A percentile compares a stretch with the other conserved stretches of the same genome.
Conservation (phyloP, 1,140 invertebrate species). For the Macrobrachium rosenbergii region DNA sequence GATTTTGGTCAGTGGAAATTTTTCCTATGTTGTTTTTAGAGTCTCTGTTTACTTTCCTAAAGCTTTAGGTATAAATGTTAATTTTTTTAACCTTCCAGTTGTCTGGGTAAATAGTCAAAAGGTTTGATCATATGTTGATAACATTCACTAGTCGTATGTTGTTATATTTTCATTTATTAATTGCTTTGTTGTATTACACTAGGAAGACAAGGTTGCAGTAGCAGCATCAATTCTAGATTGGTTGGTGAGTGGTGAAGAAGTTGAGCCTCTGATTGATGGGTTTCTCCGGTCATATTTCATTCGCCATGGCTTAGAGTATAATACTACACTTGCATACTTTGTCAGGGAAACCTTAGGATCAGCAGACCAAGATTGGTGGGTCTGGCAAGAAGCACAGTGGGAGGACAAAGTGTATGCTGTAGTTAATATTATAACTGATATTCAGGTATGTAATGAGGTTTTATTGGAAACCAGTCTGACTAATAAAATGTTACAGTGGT, state of each 20-base stretch:
- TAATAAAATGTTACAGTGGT: not conserved
- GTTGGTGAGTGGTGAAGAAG: slow-evolving; percentile 63
- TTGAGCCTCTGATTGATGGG: slow-evolving; percentile 42
- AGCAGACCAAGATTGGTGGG: slow-evolving; percentile 56
- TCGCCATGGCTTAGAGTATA: slow-evolving; percentile 33
- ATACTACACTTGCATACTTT: slow-evolving; percentile 52
- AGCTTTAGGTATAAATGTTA: not conserved
- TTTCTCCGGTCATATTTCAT: slow-evolving; percentile 51
- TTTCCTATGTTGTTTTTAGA: too few species aligned
- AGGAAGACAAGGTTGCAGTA: slow-evolving; percentile 49
- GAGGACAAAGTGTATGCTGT: slow-evolving; percentile 65
- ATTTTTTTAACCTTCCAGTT: not conserved
- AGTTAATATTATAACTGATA: slow-evolving; percentile 55
- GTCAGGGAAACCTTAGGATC: slow-evolving; percentile 49
- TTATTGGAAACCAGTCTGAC: not conserved
- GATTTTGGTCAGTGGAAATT: not conserved
- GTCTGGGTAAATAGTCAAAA: not conserved
- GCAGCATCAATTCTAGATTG: slow-evolving; percentile 56
- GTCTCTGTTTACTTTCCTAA: too few species aligned
- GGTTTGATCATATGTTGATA: not conserved
- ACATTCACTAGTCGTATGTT: not conserved
- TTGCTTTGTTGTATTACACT: not conserved
- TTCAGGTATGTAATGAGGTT: slow-evolving; percentile 40
- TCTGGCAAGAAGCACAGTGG: slow-evolving; percentile 62
- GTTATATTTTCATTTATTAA: not conserved